Percentiles rank a stretch among this genome's conserved stretches.
Conservation (phyloP, 1,140 invertebrate genomes). For the Dryas iulia region DNA sequence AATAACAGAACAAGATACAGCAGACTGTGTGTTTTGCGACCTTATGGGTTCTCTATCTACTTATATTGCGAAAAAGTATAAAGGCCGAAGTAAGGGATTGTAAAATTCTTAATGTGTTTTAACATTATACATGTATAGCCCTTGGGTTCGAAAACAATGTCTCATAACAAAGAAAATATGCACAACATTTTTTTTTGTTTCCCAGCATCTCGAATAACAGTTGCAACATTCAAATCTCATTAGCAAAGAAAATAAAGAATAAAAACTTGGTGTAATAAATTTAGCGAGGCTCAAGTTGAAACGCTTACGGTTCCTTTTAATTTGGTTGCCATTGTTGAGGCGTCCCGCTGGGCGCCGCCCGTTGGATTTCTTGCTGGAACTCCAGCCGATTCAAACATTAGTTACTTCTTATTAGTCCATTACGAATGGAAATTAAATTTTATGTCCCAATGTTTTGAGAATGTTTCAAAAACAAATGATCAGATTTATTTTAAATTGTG, state of each 20-base stretch:
- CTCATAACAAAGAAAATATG: neutral
- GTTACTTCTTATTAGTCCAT: constrained; percentile 73
- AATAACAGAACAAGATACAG: constrained; percentile 1
- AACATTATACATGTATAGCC: neutral
- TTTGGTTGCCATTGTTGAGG: constrained; percentile 75
- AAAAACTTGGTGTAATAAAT: constrained; percentile 75
- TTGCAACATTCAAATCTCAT: constrained; percentile 76
- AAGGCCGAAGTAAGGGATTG: neutral
- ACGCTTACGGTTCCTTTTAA: constrained; percentile 78
- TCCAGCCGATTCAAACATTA: constrained; percentile 74
- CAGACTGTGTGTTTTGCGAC: neutral
- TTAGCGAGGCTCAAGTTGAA: constrained; percentile 75
- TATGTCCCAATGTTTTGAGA: constrained; percentile 26
- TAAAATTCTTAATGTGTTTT: neutral
- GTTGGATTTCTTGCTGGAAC: constrained; percentile 69
- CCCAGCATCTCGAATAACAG: constrained; percentile 58
- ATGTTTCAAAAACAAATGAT: constrained; percentile 6
- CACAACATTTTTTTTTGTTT: constrained; percentile 22
- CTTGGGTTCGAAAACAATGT: neutral
- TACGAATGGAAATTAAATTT: constrained; percentile 65
- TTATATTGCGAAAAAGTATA: neutral
- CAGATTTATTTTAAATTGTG: neutral
- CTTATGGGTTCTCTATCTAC: neutral
- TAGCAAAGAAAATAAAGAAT: constrained; percentile 72
- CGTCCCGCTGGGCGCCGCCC: constrained; percentile 67